phyloP scores from a whole-genome alignment of 2,113 vertebrate genomes.

The Nibea coibor region DNA sequence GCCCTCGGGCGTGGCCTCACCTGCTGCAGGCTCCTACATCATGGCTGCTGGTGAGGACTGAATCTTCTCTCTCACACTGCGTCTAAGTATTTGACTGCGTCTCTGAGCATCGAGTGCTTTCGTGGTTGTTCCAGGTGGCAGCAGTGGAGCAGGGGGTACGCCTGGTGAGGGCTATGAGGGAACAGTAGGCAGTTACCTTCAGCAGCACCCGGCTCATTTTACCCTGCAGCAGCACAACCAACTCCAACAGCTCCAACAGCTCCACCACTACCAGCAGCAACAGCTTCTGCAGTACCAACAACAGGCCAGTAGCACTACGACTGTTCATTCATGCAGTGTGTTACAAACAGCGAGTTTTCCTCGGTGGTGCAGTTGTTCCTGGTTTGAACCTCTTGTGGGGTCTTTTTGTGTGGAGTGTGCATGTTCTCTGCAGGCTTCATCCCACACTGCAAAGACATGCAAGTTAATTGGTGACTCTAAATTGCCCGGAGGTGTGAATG shows the following conservation, averaged over 20 bases:
- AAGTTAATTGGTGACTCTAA: too few species aligned
- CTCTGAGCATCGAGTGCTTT: background rate
- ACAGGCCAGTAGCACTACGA: conserved; percentile 22
- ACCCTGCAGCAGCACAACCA: conserved; percentile 83
- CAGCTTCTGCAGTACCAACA: conserved; percentile 83
- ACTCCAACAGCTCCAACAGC: conserved; percentile 84
- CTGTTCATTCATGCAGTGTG: background rate
- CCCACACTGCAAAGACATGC: too few species aligned
- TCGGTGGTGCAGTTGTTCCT: too few species aligned
- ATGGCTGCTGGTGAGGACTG: conserved; percentile 70
- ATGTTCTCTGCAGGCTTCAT: too few species aligned
- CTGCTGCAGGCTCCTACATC: conserved; percentile 91
- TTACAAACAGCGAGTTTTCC: too few species aligned
- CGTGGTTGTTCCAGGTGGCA: conserved; percentile 34
- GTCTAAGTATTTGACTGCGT: background rate
- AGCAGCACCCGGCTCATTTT: conserved; percentile 80
- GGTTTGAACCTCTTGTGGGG: too few species aligned
- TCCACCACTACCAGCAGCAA: conserved; percentile 82
- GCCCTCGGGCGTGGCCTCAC: conserved; percentile 94
- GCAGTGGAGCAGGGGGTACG: conserved; percentile 68
- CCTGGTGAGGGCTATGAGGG: conserved; percentile 80
- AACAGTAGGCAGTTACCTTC: conserved; percentile 69
- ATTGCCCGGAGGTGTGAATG: too few species aligned
- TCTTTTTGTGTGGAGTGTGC: too few species aligned
- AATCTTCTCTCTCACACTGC: background rate